Percentiles rank a stretch among this genome's conserved stretches.
These are phyloP conservation scores for Epicauta chinensis DNA, from an alignment of 1,140 invertebrate species.

Conservation along the genomic window DNA sequence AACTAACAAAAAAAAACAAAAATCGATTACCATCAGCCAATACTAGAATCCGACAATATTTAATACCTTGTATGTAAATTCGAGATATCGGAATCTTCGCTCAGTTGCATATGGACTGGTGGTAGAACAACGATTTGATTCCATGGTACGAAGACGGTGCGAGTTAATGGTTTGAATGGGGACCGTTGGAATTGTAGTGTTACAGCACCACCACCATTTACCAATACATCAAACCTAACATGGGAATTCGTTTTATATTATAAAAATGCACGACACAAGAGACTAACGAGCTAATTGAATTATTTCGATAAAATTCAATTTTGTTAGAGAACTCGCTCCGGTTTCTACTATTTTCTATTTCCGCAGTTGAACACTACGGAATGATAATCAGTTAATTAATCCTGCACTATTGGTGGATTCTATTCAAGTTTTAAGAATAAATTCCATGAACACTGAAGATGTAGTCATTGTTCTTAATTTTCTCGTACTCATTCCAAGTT, in stretches of 20 bases:
- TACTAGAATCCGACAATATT: not conserved
- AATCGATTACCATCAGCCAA: not conserved
- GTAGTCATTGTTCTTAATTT: too few species aligned
- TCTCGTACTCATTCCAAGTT: conserved; percentile 1
- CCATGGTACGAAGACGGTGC: conserved; percentile 90
- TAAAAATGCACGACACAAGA: conserved; percentile 16
- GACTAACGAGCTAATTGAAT: conserved; percentile 14
- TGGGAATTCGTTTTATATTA: conserved; percentile 5
- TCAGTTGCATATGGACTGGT: conserved; percentile 79
- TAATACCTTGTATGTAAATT: conserved; percentile 48
- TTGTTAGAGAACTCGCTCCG: not conserved
- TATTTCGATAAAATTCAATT: conserved; percentile 16
- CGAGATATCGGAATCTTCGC: conserved; percentile 60
- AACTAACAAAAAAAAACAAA: too few species aligned
- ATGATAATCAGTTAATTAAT: conserved; percentile 10
- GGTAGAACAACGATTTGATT: conserved; percentile 90
- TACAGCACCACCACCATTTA: conserved; percentile 97
- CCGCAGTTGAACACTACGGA: not conserved
- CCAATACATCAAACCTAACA: conserved; percentile 92
- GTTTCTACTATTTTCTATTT: not conserved
- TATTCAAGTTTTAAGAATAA: too few species aligned
- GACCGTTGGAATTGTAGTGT: conserved; percentile 92
- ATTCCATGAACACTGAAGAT: too few species aligned
- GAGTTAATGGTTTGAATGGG: conserved; percentile 79
- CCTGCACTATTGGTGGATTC: conserved; percentile 3